Conservation (phyloP, 2,113 vertebrate genomes). For the Colaptes auratus region DNA sequence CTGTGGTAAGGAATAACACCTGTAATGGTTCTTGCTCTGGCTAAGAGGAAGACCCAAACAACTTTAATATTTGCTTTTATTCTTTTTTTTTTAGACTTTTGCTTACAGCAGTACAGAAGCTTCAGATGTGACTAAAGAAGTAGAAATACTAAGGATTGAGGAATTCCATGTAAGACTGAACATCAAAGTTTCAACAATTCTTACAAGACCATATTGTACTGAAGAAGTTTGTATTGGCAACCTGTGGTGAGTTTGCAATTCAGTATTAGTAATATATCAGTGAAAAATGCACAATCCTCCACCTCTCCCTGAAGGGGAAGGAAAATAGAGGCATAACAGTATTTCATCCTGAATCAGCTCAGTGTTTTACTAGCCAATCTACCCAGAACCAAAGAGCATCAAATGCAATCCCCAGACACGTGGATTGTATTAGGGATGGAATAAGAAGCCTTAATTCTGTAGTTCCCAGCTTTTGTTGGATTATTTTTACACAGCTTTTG, state of each 20-base stretch:
- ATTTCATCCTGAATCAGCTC: background rate
- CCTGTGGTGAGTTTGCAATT: background rate
- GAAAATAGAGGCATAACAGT: background rate
- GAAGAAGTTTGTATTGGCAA: background rate
- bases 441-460: constrained; percentile 46
- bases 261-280: background rate
- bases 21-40: background rate
- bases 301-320: accelerated
- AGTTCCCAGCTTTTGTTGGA: constrained; percentile 40
- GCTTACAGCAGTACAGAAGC: background rate
- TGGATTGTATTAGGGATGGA: background rate
- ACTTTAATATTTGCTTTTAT: background rate
- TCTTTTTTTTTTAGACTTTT: background rate
- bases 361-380: background rate
- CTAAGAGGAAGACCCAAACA: background rate
- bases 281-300: background rate
- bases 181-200: background rate
- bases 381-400: background rate
- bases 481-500: constrained; percentile 65
- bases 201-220: background rate
- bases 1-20: background rate
- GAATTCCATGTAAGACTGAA: background rate
- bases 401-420: background rate
- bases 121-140: background rate
- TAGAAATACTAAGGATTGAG: background rate